Evolutionary conservation across 2,888 invertebrate genomes (phyloP).

Genomic region (Pollenia angustigena): DNA sequence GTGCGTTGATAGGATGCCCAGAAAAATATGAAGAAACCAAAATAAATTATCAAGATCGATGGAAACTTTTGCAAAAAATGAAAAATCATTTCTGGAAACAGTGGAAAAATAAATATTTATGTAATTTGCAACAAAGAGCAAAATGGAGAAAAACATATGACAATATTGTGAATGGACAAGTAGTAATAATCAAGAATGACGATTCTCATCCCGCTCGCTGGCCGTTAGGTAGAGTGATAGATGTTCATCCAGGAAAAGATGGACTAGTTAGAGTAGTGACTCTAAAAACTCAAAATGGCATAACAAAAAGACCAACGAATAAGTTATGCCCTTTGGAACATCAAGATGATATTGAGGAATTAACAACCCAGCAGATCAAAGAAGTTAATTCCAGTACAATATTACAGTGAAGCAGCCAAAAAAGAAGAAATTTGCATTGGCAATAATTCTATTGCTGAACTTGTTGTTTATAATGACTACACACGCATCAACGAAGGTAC

Average conservation of each 20-base stretch:
- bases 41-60: constrained; percentile 3
- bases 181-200: too few species aligned
- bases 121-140: neutral
- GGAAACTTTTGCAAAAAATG: constrained; percentile 5
- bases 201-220: too few species aligned
- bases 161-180: too few species aligned
- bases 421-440: too few species aligned
- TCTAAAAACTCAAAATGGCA: neutral
- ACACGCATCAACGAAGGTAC: too few species aligned
- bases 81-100: constrained; percentile 30
- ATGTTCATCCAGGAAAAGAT: neutral
- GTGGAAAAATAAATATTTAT: neutral
- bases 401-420: too few species aligned
- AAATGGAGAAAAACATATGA: constrained; percentile 17
- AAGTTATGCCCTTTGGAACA: too few species aligned
- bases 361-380: too few species aligned
- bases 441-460: too few species aligned
- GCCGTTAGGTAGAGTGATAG: neutral
- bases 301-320: neutral
- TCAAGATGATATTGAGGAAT: too few species aligned
- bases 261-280: constrained; percentile 15
- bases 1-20: constrained; percentile 2
- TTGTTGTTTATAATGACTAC: too few species aligned
- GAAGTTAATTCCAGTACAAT: too few species aligned
- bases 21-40: neutral